phyloP scores from a whole-genome alignment of 2,888 invertebrate species.

The Ectropis crepuscularia region DNA sequence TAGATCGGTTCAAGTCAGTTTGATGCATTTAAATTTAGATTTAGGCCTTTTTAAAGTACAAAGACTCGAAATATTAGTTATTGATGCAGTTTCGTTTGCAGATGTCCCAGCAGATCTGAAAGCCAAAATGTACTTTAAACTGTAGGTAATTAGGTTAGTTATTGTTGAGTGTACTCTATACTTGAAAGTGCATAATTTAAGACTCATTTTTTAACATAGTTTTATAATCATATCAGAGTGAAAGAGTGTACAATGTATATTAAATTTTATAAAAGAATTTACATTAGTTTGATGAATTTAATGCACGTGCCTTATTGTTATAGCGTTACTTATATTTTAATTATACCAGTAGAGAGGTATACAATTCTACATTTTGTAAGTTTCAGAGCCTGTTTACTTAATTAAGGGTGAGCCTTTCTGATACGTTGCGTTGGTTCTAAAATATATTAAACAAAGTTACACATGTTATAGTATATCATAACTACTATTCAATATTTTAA shows the following conservation, averaged over 20 bases:
- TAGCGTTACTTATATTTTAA: constrained; percentile 51
- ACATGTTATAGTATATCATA: no score
- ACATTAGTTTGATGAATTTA: constrained; percentile 30
- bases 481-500: no score
- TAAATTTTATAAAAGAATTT: constrained; percentile 44
- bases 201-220: constrained; percentile 52
- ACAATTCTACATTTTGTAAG: constrained; percentile 17
- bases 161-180: constrained; percentile 48
- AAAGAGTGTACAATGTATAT: constrained; percentile 49
- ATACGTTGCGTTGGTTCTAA: no score
- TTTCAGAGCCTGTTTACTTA: constrained; percentile 10
- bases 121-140: constrained; percentile 68
- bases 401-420: constrained; percentile 3
- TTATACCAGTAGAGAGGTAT: constrained; percentile 28
- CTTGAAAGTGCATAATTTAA: constrained; percentile 60
- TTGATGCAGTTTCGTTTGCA: constrained; percentile 60
- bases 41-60: constrained; percentile 75
- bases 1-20: constrained; percentile 65
- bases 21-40: constrained; percentile 79
- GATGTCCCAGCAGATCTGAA: constrained; percentile 55
- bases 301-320: constrained; percentile 71
- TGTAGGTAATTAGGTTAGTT: constrained; percentile 41
- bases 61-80: constrained; percentile 63
- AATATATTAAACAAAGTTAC: no score
- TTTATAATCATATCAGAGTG: constrained; percentile 56